Conservation (phyloP, 2,113 vertebrate species). For the Ammospiza caudacuta region DNA sequence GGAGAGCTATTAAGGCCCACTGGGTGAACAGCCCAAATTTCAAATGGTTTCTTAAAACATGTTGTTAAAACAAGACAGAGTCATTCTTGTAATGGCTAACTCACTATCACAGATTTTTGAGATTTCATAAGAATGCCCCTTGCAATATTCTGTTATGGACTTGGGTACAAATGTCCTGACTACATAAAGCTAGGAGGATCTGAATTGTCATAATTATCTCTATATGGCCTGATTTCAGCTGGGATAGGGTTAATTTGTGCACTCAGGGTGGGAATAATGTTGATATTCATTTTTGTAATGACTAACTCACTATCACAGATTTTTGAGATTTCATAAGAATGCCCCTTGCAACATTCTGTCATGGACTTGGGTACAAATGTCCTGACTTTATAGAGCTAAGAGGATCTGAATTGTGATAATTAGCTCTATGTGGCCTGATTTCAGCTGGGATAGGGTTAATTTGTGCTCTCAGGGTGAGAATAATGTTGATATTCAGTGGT, state of each 20-base stretch:
- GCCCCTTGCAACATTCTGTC: not conserved
- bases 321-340: not conserved
- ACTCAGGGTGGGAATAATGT: not conserved
- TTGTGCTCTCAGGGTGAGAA: not conserved
- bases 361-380: not conserved
- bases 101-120: not conserved
- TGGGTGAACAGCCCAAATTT: constrained; percentile 23
- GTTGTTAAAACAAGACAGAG: not conserved
- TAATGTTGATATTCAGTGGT: not conserved
- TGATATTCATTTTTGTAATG: not conserved
- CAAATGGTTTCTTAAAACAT: not conserved
- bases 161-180: not conserved
- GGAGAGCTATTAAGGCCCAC: constrained; percentile 3
- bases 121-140: not conserved
- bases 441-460: not conserved
- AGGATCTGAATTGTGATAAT: not conserved
- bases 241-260: not conserved
- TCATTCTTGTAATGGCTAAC: not conserved
- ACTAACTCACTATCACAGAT: not conserved
- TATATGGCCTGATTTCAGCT: not conserved
- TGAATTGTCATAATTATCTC: not conserved
- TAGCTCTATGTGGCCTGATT: not conserved
- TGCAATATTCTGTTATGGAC: not conserved
- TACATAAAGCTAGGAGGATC: not conserved
- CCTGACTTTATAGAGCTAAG: not conserved